Evolutionary conservation across 2,113 vertebrate genomes (phyloP), one percentile per base, ranked within the genome.

Genomic region (Narcine bancroftii): DNA sequence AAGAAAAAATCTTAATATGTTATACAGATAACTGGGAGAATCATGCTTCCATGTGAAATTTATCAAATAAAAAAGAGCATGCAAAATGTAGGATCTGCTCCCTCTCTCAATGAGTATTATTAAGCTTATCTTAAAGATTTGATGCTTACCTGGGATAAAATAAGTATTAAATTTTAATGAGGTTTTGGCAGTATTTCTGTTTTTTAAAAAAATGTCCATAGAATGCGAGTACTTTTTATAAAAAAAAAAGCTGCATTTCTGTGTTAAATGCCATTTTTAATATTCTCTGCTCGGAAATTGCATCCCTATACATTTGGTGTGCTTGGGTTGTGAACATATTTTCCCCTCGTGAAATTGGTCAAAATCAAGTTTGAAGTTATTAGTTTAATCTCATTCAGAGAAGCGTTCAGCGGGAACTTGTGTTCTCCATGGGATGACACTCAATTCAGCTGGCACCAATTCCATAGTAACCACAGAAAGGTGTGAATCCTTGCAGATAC

Each of bases 251-350:
- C 53, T 83, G 29, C 79, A 53, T 29, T 83, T 53, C 53, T 89
- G 85, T 65, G 21, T 65, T 89, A 42, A 89, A 53, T 91, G 71
- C 63, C 39, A 69, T 71, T 71, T 65, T 91, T 91, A 91, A 26
- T n/a, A 69, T 42, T 47, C 63, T 9, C 66, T 26, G 66, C 66
- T 26, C 19, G 26, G 66, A 69, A 26, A 69, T 69, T 69, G 66
- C 19, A 69, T 24, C 6, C 26, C 6, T 21, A 19, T 24, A 69
- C 24, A 24, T 26, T 69, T 24, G 66, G 19, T 19, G 21, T 21
- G 5, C 66, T 26, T 24, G 26, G 24, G 21, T 69, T 69, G 6
- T 69, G 66, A 69, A 69, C 26, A n/a, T 69, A 3, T 17, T 26
- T 69, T 69, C 24, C 66, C 21, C 21, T 69, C 19, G 26, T 69